Conservation (phyloP, 1,140 invertebrate species). For the Arion vulgaris region DNA sequence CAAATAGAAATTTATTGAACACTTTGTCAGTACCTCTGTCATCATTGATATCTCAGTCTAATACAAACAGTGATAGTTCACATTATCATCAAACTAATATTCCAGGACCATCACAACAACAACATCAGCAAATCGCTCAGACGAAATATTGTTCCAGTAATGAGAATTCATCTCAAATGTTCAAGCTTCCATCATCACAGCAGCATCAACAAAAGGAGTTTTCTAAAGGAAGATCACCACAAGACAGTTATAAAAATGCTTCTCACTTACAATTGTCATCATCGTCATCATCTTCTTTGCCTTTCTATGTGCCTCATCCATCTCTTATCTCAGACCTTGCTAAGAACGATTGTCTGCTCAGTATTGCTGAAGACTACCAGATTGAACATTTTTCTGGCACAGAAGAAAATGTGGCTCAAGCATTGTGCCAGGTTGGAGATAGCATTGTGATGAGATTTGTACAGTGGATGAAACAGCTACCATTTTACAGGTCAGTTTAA, state of each 20-base stretch:
- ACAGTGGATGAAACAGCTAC: slow-evolving; percentile 97
- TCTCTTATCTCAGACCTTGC: slow-evolving; percentile 46
- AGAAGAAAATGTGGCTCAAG: slow-evolving; percentile 91
- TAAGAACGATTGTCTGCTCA: slow-evolving; percentile 50
- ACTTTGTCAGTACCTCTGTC: background rate
- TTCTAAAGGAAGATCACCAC: background rate
- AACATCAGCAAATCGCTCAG: background rate
- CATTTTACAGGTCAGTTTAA: slow-evolving; percentile 88
- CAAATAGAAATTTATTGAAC: background rate
- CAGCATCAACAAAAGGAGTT: slow-evolving; percentile 11
- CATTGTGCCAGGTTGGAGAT: slow-evolving; percentile 94
- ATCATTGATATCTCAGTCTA: background rate
- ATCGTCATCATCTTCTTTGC: background rate
- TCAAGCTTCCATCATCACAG: background rate
- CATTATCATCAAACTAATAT: background rate
- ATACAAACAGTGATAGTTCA: background rate
- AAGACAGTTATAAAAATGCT: background rate
- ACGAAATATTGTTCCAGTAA: background rate
- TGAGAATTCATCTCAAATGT: background rate
- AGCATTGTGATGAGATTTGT: slow-evolving; percentile 97
- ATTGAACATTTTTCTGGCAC: slow-evolving; percentile 91
- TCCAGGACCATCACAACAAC: background rate
- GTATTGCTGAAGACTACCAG: slow-evolving; percentile 78
- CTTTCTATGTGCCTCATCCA: slow-evolving; percentile 11
- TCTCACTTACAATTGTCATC: background rate